Conservation (phyloP, 2,888 invertebrate genomes). For the Archips crataeganus region DNA sequence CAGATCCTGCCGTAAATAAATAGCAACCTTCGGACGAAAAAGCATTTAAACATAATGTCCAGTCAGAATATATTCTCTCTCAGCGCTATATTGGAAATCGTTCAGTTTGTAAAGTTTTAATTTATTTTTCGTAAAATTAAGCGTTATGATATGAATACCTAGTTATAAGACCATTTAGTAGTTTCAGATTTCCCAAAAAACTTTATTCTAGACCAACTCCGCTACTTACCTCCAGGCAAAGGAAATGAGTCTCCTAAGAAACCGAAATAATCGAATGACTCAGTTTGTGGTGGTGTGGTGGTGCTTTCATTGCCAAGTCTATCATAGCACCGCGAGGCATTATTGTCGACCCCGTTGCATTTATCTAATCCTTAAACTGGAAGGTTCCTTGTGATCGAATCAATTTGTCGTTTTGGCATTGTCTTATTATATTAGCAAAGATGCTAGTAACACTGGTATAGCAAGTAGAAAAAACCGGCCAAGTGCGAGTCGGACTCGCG, state of each 20-base stretch:
- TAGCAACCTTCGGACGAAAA: neutral
- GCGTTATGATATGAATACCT: no score
- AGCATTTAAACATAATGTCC: neutral
- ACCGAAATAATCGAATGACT: constrained; percentile 38
- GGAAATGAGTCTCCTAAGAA: constrained; percentile 44
- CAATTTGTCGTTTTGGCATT: constrained; percentile 32
- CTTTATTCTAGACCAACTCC: neutral
- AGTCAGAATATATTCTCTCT: neutral
- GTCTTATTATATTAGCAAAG: constrained; percentile 11
- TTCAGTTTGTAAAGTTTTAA: neutral
- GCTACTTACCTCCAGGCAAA: constrained; percentile 42
- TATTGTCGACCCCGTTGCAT: constrained; percentile 29
- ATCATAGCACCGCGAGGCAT: constrained; percentile 41
- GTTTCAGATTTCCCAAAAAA: no score
- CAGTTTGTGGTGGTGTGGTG: constrained; percentile 6
- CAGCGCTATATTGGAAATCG: neutral
- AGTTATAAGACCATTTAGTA: no score
- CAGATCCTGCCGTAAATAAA: neutral
- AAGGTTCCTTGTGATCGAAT: constrained; percentile 36
- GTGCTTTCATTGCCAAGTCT: constrained; percentile 34
- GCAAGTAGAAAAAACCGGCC: no score
- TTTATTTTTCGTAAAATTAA: neutral
- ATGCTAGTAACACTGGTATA: constrained; percentile 18
- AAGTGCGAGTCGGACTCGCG: no score
- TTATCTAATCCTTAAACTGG: constrained; percentile 28